phyloP scores from a whole-genome alignment of 35 echinoderm and acorn worm species.

The Ophiothrix spiculata region DNA sequence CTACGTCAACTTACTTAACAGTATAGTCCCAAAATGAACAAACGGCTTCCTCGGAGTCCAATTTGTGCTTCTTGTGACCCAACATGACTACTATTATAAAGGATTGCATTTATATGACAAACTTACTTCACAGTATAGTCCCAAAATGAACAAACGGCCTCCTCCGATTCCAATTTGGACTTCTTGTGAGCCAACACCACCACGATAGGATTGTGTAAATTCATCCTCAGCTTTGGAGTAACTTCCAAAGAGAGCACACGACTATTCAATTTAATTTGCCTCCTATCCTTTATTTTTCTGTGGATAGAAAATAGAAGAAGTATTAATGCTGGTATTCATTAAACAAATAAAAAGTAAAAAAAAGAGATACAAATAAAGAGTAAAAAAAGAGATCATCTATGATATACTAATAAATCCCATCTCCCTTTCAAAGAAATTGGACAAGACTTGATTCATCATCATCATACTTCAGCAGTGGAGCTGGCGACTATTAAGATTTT shows the following conservation, averaged over 20 bases:
- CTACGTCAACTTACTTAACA: slow-evolving; percentile 51
- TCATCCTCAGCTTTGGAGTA: slow-evolving; percentile 43
- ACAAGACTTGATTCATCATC: too few relatives aligned
- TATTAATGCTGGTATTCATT: too few relatives aligned
- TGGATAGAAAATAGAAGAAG: too few relatives aligned
- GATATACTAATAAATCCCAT: too few relatives aligned
- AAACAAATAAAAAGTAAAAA: too few relatives aligned
- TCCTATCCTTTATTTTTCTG: neutral
- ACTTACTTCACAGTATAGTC: slow-evolving; percentile 76
- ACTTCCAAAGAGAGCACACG: slow-evolving; percentile 54
- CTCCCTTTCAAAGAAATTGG: too few relatives aligned
- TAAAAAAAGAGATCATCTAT: too few relatives aligned
- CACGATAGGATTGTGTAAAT: slow-evolving; percentile 67
- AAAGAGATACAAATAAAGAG: too few relatives aligned
- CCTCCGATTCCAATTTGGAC: slow-evolving; percentile 22
- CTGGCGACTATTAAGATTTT: too few relatives aligned
- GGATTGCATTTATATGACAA: neutral
- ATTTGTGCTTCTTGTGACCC: slow-evolving; percentile 33
- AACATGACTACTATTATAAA: slow-evolving; percentile 40
- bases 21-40: slow-evolving; percentile 86
- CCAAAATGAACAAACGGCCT: slow-evolving; percentile 76
- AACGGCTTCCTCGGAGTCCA: slow-evolving; percentile 35
- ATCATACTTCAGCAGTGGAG: too few relatives aligned
- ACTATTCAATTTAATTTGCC: slow-evolving; percentile 52
- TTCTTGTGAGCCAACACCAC: slow-evolving; percentile 45